These are phyloP conservation scores for Ctenopoma multispine DNA, from an alignment of 2,797 vertebrate genomes.

Conservation along the genomic window DNA sequence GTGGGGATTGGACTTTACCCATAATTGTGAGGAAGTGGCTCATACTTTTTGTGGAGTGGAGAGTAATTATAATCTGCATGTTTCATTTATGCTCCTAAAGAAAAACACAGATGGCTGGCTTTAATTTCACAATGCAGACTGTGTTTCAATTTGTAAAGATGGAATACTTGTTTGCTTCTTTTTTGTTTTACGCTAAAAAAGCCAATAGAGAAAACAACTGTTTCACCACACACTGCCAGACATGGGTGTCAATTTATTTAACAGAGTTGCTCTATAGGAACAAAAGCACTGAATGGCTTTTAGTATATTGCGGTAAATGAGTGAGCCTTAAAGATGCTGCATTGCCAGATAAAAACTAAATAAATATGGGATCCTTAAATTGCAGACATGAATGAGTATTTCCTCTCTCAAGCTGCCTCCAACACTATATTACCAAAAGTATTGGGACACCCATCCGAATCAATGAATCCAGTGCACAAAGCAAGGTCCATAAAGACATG, in stretches of 20 bases:
- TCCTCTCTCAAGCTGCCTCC: no score
- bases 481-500: no score
- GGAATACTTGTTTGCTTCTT: neutral
- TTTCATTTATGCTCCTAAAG: constrained; percentile 42
- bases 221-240: neutral
- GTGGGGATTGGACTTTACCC: constrained; percentile 40
- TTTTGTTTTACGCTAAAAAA: neutral
- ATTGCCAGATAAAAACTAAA: neutral
- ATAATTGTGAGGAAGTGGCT: constrained; percentile 61
- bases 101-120: constrained; percentile 46
- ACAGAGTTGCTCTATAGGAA: neutral
- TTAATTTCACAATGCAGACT: constrained; percentile 21
- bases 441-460: no score
- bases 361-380: no score
- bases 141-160: constrained; percentile 6
- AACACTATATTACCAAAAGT: no score
- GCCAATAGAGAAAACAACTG: constrained; percentile 8
- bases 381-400: no score
- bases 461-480: no score
- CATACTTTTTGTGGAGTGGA: constrained; percentile 45
- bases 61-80: constrained; percentile 54
- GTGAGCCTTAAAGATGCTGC: neutral
- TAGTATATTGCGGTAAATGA: neutral
- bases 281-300: neutral
- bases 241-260: neutral